A percentile compares a stretch with the other conserved stretches of the same genome.
Evolutionary conservation across 2,888 invertebrate genomes (phyloP).

Genomic region (Hedychridium roseum): DNA sequence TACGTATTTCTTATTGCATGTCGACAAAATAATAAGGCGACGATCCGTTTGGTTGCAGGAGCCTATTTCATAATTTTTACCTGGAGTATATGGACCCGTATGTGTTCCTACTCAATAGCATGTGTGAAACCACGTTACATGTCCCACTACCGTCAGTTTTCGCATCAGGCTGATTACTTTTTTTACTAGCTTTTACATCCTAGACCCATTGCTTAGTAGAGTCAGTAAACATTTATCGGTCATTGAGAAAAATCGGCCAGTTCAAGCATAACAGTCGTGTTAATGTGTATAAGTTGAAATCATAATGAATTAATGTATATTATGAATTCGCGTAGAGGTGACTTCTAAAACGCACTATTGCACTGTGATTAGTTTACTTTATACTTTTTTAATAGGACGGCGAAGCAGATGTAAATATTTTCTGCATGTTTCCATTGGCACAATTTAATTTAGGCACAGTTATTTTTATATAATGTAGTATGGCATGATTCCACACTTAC

Average conservation of each 20-base stretch:
- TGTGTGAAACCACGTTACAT: slow-evolving; percentile 64
- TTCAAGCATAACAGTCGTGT: slow-evolving; percentile 42
- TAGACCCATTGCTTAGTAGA: slow-evolving; percentile 38
- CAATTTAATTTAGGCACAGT: too few relatives aligned
- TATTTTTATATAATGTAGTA: too few relatives aligned
- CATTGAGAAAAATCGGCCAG: slow-evolving; percentile 35
- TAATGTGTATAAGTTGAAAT: too few relatives aligned
- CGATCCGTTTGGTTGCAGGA: slow-evolving; percentile 63
- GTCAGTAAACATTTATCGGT: slow-evolving; percentile 17
- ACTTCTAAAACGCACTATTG: too few relatives aligned
- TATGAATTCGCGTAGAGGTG: too few relatives aligned
- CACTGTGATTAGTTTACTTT: too few relatives aligned
- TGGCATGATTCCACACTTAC: too few relatives aligned
- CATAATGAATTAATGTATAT: too few relatives aligned
- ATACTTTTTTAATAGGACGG: too few relatives aligned
- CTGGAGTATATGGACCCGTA: slow-evolving; percentile 65
- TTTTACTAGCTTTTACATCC: slow-evolving; percentile 48
- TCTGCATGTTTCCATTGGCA: too few relatives aligned
- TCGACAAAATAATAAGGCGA: slow-evolving; percentile 59
- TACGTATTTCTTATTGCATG: slow-evolving; percentile 51
- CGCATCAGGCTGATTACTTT: slow-evolving; percentile 61
- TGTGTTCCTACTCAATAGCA: slow-evolving; percentile 65
- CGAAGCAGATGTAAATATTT: too few relatives aligned
- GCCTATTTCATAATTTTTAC: slow-evolving; percentile 65
- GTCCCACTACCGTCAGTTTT: slow-evolving; percentile 63